phyloP scores from a whole-genome alignment of 2,888 invertebrate species.

The Pachycephus smyrnensis region DNA sequence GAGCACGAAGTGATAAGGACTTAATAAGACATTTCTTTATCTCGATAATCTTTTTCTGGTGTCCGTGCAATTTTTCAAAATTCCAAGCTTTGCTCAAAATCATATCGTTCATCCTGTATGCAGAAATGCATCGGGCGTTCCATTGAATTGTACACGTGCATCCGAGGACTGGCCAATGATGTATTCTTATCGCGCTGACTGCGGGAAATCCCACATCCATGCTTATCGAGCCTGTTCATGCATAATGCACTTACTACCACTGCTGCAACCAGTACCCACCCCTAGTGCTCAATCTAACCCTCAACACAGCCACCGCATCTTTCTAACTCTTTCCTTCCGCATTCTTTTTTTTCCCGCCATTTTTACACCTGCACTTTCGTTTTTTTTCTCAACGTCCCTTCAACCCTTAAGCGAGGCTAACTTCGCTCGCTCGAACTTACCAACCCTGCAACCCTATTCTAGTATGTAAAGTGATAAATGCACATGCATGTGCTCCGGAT shows the following conservation, averaged over 20 bases:
- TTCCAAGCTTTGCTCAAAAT: background rate
- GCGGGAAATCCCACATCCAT: constrained; percentile 23
- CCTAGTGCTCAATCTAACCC: constrained; percentile 24
- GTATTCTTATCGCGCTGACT: background rate
- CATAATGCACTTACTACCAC: constrained; percentile 54
- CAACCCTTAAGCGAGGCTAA: background rate
- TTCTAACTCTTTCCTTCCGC: background rate
- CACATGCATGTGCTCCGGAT: too few relatives aligned
- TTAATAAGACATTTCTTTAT: too few relatives aligned
- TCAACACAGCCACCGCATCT: constrained; percentile 20
- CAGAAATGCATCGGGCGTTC: background rate
- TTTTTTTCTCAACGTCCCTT: constrained; percentile 2
- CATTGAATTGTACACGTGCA: background rate
- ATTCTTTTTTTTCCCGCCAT: background rate
- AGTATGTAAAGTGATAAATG: too few relatives aligned
- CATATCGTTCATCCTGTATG: background rate
- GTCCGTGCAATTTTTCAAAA: background rate
- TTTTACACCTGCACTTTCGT: constrained; percentile 7
- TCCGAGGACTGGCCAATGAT: background rate
- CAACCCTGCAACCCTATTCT: too few relatives aligned
- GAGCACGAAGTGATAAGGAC: too few relatives aligned
- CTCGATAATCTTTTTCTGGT: background rate
- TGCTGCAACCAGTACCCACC: constrained; percentile 3
- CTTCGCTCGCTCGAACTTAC: too few relatives aligned
- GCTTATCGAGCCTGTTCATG: constrained; percentile 59